Evolutionary conservation across 2,888 invertebrate genomes (phyloP).

Genomic region (Xiphydria camelus): DNA sequence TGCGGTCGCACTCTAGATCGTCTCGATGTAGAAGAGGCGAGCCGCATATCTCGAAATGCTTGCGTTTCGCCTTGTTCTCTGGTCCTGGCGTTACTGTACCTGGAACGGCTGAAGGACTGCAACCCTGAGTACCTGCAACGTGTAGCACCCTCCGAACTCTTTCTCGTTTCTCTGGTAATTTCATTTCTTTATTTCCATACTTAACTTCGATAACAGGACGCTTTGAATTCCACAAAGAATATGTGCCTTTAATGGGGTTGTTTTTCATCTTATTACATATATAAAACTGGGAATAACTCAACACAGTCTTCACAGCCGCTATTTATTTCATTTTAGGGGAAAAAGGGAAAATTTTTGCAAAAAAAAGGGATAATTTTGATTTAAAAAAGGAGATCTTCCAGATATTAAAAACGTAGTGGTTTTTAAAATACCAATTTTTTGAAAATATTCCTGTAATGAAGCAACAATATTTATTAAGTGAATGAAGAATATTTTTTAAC

Average conservation of each 20-base stretch:
- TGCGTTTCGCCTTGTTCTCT: conserved; percentile 91
- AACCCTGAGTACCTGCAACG: conserved; percentile 83
- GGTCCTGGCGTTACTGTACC: conserved; percentile 89
- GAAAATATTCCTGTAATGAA: too few species aligned
- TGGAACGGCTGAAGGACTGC: conserved; percentile 81
- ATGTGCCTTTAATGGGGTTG: not conserved
- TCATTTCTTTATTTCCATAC: too few species aligned
- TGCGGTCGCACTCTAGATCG: conserved; percentile 77
- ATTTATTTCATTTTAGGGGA: too few species aligned
- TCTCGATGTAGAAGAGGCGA: conserved; percentile 76
- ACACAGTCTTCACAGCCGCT: not conserved
- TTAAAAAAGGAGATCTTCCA: too few species aligned
- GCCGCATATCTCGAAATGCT: conserved; percentile 75
- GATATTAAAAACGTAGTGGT: too few species aligned
- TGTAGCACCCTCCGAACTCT: conserved; percentile 88
- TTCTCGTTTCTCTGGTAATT: conserved; percentile 88
- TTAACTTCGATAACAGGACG: not conserved
- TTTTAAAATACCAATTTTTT: too few species aligned
- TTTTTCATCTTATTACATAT: not conserved
- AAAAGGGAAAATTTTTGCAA: too few species aligned
- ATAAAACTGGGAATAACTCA: too few species aligned
- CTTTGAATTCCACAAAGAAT: not conserved
- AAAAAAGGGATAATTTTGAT: too few species aligned
- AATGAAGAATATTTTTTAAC: too few species aligned
- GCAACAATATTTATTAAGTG: too few species aligned